Base-by-base conservation (phyloP, 2,113 vertebrate species). In the Toxotes chatareus region DNA sequence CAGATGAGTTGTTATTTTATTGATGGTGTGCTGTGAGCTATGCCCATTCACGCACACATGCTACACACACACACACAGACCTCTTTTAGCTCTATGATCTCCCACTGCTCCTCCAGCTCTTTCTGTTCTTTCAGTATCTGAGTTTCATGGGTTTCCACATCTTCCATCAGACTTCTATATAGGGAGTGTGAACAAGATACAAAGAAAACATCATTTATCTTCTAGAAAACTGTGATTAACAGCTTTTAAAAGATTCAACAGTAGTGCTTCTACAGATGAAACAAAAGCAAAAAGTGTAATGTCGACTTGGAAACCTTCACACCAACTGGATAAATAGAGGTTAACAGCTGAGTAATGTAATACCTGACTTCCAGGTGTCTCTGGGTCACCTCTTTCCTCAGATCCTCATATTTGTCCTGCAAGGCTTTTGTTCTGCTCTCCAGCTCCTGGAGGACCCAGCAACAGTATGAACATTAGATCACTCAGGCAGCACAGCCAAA, bases 301-400 rank as follows among this genome's bases (percentile, higher is more conserved):
- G 19, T 36, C n/a, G 38, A 38, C 13, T 49, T 47, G 44, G 9
- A 17, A 32, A 47, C 32, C 0, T 7, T 21, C 57, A 32, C 4
- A 13, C 3, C 1, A 56, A 27, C 0, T 65, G 19, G 23, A 7
- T 9, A 23, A 8, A 38, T 2, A 17, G 21, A 51, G 40, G 7
- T 49, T 36, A 68, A 31, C 40, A 23, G 16, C 16, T 5, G 55
- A n/a, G 59, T 23, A n/a, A 68, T 57, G 7, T 23, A 57, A 78
- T 85, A 94, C 93, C 91, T 85, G 84, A 97, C 93, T 93, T 99
- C 97, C 72, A 91, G 77, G 69, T 93, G 96, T 82, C 94, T 96
- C 69, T 97, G 96, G 2, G 84, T 75, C 55, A 95, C 91, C 89
- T 99, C 98, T 90, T 94, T 95, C 79, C 83, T 94, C 80, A 99